These are phyloP conservation scores for Leptinotarsa texana DNA, from an alignment of 1,140 invertebrate species.

Conservation along the genomic window DNA sequence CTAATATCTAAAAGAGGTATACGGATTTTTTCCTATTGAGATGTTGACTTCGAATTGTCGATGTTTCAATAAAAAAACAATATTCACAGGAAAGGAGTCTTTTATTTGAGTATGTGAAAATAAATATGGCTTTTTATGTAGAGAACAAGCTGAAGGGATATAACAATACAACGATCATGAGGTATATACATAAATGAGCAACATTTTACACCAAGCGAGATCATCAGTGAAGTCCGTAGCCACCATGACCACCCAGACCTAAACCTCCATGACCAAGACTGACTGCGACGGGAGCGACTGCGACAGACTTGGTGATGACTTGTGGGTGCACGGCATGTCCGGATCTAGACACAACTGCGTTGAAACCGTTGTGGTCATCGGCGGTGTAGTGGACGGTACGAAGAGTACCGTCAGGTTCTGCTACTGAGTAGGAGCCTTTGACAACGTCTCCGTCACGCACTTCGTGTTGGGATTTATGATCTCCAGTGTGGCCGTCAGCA, in stretches of 20 bases:
- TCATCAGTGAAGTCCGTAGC: slow-evolving; percentile 23
- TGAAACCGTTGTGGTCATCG: slow-evolving; percentile 54
- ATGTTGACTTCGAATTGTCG: too few species aligned
- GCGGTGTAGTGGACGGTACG: slow-evolving; percentile 69
- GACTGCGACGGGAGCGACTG: slow-evolving; percentile 18
- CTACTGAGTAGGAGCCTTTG: slow-evolving; percentile 63
- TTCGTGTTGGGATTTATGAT: slow-evolving; percentile 28
- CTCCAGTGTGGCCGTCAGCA: slow-evolving; percentile 26
- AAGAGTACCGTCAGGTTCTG: slow-evolving; percentile 66
- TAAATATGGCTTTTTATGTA: slow-evolving; percentile 25
- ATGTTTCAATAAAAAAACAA: not conserved
- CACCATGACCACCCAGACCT: slow-evolving; percentile 16
- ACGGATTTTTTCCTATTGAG: too few species aligned
- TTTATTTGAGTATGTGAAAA: slow-evolving; percentile 24
- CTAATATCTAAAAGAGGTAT: too few species aligned
- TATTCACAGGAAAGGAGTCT: slow-evolving; percentile 15
- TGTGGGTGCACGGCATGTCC: slow-evolving; percentile 32
- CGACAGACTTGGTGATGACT: slow-evolving; percentile 11
- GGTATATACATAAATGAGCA: slow-evolving; percentile 30
- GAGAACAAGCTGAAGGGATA: slow-evolving; percentile 12
- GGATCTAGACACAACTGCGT: slow-evolving; percentile 48
- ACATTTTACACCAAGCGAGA: slow-evolving; percentile 13
- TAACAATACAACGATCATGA: slow-evolving; percentile 15
- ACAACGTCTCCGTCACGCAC: slow-evolving; percentile 30
- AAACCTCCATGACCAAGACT: slow-evolving; percentile 18